These are phyloP conservation scores for Baronia brevicornis DNA, from an alignment of 2,888 invertebrate species.

Conservation along the genomic window DNA sequence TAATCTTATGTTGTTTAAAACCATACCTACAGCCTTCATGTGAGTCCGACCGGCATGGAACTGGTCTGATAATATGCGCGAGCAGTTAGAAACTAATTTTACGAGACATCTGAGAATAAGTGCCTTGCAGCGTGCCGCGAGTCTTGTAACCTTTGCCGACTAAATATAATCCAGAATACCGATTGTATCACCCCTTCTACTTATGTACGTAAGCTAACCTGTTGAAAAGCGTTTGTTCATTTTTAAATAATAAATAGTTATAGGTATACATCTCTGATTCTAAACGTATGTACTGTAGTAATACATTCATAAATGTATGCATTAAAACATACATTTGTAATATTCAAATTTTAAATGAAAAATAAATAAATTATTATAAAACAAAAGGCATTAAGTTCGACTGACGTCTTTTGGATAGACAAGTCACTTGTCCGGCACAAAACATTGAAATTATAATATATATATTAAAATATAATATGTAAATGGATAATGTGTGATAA, in stretches of 20 bases:
- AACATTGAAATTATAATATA: too few relatives aligned
- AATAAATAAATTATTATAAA: too few relatives aligned
- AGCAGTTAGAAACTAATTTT: conserved; percentile 67
- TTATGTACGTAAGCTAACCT: background rate
- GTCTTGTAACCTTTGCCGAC: conserved; percentile 27
- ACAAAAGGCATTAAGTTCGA: too few relatives aligned
- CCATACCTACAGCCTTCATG: conserved; percentile 46
- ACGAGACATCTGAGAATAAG: conserved; percentile 55
- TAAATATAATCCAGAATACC: conserved; percentile 30
- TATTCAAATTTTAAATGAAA: too few relatives aligned
- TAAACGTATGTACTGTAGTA: too few relatives aligned
- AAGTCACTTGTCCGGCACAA: too few relatives aligned
- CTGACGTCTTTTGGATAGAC: too few relatives aligned
- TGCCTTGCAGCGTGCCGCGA: conserved; percentile 34
- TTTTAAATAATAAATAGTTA: conserved; percentile 11
- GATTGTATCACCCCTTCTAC: conserved; percentile 3
- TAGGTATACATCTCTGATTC: too few relatives aligned
- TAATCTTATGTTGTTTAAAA: conserved; percentile 45
- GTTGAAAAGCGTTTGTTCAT: conserved; percentile 12
- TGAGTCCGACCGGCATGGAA: conserved; percentile 42
- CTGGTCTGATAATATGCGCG: conserved; percentile 55
- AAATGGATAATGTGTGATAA: too few relatives aligned
- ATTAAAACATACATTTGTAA: too few relatives aligned
- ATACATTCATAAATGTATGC: too few relatives aligned
- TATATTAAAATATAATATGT: too few relatives aligned